Evolutionary conservation across 1,140 invertebrate genomes (phyloP).

Genomic region (Drosophila prosaltans): DNA sequence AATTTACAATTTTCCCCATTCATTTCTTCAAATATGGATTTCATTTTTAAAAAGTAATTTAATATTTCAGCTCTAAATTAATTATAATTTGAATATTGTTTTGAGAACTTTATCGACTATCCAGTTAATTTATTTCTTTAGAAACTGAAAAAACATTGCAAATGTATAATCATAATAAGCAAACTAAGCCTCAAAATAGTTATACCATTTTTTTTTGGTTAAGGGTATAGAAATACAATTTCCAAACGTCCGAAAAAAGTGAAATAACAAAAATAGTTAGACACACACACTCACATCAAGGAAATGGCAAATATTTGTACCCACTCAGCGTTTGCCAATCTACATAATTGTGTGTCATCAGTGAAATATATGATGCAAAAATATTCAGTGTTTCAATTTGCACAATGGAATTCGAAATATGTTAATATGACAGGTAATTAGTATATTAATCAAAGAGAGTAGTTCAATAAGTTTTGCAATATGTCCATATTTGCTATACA

Average conservation of each 20-base stretch:
- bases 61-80: too few species aligned
- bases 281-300: conserved; percentile 33
- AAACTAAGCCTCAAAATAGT: neutral
- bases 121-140: too few species aligned
- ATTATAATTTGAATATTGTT: too few species aligned
- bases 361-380: conserved; percentile 5
- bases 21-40: too few species aligned
- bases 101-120: too few species aligned
- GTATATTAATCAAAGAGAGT: neutral
- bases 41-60: too few species aligned
- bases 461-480: neutral
- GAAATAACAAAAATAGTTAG: conserved; percentile 44
- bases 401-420: neutral
- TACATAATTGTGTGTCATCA: conserved; percentile 69
- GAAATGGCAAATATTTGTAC: conserved; percentile 65
- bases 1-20: too few species aligned
- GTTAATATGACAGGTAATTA: conserved; percentile 3
- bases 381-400: conserved; percentile 16
- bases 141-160: too few species aligned
- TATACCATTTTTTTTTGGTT: neutral
- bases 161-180: too few species aligned
- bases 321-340: conserved; percentile 53
- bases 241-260: conserved; percentile 32
- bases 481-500: neutral
- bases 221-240: conserved; percentile 50